Base-by-base conservation (phyloP, 92 coral and sea anemone species). In the Paragorgia papillata region DNA sequence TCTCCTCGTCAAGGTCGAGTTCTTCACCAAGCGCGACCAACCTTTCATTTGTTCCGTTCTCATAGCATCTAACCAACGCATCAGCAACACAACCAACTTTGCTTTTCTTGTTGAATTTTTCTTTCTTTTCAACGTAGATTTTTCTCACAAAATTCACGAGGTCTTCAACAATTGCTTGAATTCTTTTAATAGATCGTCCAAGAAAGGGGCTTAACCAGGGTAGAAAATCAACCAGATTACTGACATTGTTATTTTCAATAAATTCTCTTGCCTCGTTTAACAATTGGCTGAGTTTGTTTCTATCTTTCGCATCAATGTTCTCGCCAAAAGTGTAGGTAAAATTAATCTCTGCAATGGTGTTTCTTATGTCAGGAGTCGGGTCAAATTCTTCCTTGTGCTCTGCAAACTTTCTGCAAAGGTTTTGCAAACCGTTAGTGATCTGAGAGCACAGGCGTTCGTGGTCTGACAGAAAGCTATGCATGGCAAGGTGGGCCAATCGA, bases 171-270 rank as follows among this genome's bases (percentile, higher is more conserved):
- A 96, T 67, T 24, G 82, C 88, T 57, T 88, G 90, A n/a, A 95
- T 74, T 66, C 85, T 85, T 43, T 84, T 54, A 48, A 90, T 87
- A 54, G 88, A 89, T 61, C 82, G 82, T 80, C 81, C 78, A 60
- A 90, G 88, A 18, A 91, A 84, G 27, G 82, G 81, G 39, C 88
- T 86, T 68, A 90, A 81, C 99, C 99, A 95, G 6, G 99, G 99
- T 90, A 95, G 84, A 70, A 95, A 91, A 66, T 95, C 99, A 26
- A 89, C 97, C 35, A 86, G 76, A 66, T 91, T 94, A 14, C 93
- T 91, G 17, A 89, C 93, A 8, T 89, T 92, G 56, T 92, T 91
- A 82, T 64, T 86, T 51, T 95, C 97, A 29, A 91, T 85, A 41
- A 87, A 95, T 48, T 87, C 99, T 17, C 89, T 89, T 8, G 99